phyloP scores from a whole-genome alignment of 2,797 vertebrate genomes.

The Syncerus caffer region DNA sequence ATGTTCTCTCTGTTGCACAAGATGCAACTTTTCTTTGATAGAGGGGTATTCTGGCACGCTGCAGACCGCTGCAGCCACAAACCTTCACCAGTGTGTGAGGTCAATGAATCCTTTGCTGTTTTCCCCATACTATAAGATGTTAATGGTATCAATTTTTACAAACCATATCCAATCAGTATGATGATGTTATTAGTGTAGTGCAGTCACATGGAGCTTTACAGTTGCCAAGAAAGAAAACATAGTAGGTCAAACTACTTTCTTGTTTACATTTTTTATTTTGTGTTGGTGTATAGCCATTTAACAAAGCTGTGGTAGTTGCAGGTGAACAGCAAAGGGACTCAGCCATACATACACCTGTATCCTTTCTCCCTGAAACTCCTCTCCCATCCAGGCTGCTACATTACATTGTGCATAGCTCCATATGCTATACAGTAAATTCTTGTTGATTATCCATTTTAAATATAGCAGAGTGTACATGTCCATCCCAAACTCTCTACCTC shows the following conservation, averaged over 20 bases:
- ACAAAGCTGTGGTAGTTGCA: neutral
- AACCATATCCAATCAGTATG: fast-evolving
- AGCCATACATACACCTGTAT: neutral
- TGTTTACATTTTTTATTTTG: neutral
- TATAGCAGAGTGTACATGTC: neutral
- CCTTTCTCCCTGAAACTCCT: neutral
- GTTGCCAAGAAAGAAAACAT: neutral
- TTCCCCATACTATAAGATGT: too few species aligned
- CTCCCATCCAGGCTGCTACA: neutral
- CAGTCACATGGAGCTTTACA: neutral
- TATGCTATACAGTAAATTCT: neutral
- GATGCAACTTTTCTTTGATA: neutral
- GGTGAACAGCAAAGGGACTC: neutral
- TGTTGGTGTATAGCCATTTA: neutral
- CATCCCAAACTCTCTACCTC: neutral
- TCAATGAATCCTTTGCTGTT: neutral
- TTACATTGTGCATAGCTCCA: neutral
- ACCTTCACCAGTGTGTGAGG: neutral
- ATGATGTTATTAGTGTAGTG: neutral
- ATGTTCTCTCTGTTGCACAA: neutral
- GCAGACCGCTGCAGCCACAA: fast-evolving
- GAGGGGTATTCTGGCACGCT: neutral
- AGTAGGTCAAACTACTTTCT: neutral
- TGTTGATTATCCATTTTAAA: neutral
- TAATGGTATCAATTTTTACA: neutral